Percentiles rank a stretch among this genome's conserved stretches.
phyloP scores from a whole-genome alignment of 2,797 vertebrate genomes.

The Clarias fuscus region DNA sequence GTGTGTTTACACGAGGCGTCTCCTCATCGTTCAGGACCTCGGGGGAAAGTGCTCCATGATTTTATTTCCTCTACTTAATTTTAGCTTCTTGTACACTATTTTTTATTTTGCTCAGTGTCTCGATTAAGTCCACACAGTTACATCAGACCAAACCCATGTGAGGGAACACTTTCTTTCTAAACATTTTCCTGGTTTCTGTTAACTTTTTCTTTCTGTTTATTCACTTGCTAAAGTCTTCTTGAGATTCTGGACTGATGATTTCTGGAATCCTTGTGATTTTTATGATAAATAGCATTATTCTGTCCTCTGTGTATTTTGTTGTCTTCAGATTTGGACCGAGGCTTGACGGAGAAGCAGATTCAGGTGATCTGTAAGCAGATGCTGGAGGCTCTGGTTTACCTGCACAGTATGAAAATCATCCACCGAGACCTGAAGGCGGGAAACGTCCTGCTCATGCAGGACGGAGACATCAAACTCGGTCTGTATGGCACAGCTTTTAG shows the following conservation, averaged over 20 bases:
- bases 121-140: not conserved
- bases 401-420: constrained; percentile 94
- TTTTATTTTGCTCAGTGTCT: not conserved
- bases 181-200: not conserved
- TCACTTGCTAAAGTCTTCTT: not conserved
- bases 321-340: constrained; percentile 88
- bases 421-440: constrained; percentile 97
- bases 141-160: not conserved
- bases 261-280: not conserved
- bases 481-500: constrained; percentile 54
- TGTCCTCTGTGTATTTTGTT: constrained; percentile 3
- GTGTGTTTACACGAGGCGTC: not conserved
- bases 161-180: not conserved
- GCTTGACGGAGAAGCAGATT: constrained; percentile 90
- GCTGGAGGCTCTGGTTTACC: constrained; percentile 89
- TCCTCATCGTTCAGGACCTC: not conserved
- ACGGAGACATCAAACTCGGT: constrained; percentile 95
- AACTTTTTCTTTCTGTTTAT: not conserved
- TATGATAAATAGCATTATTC: not conserved
- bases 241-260: too few species aligned
- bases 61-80: not conserved
- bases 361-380: constrained; percentile 92
- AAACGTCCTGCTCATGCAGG: constrained; percentile 90
- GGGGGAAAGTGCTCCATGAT: not conserved
- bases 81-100: not conserved